Evolutionary conservation across 2,888 invertebrate species (phyloP).

Genomic region (Polietes domitor): DNA sequence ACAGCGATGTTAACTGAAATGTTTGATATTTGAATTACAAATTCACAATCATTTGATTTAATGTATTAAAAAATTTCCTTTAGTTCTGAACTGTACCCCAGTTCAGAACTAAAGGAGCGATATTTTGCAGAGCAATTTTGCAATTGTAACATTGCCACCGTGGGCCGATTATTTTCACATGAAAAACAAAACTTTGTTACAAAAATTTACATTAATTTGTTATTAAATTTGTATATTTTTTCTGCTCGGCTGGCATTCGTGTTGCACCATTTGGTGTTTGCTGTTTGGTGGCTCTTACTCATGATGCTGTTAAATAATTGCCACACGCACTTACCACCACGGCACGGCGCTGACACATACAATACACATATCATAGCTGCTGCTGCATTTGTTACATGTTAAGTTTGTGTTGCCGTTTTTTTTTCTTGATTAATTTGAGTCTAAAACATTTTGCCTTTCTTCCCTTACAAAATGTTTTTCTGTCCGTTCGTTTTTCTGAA

Average conservation of each 20-base stretch:
- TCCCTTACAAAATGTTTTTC: constrained; percentile 16
- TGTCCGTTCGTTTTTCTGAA: background rate
- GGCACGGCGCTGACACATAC: background rate
- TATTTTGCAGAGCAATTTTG: too few relatives aligned
- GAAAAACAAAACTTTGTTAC: too few relatives aligned
- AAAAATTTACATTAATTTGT: too few relatives aligned
- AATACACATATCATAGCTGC: background rate
- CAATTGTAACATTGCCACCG: too few relatives aligned
- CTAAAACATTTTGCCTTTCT: background rate
- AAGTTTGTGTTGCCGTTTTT: constrained; percentile 4
- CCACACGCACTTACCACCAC: background rate
- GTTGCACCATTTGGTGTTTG: background rate
- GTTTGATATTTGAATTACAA: too few relatives aligned
- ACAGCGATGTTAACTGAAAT: too few relatives aligned
- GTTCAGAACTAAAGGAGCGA: too few relatives aligned
- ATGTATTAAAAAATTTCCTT: too few relatives aligned
- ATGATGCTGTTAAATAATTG: constrained; percentile 13
- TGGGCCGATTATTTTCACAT: too few relatives aligned
- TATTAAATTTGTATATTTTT: constrained; percentile 28
- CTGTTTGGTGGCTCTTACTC: constrained; percentile 2
- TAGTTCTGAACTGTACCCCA: too few relatives aligned
- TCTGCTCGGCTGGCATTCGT: background rate
- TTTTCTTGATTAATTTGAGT: background rate
- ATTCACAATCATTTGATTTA: too few relatives aligned
- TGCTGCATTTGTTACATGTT: background rate